A percentile compares a stretch with the other conserved stretches of the same genome.
These are phyloP conservation scores for Hirudo medicinalis DNA, from an alignment of 1,140 invertebrate species.

Conservation along the genomic window DNA sequence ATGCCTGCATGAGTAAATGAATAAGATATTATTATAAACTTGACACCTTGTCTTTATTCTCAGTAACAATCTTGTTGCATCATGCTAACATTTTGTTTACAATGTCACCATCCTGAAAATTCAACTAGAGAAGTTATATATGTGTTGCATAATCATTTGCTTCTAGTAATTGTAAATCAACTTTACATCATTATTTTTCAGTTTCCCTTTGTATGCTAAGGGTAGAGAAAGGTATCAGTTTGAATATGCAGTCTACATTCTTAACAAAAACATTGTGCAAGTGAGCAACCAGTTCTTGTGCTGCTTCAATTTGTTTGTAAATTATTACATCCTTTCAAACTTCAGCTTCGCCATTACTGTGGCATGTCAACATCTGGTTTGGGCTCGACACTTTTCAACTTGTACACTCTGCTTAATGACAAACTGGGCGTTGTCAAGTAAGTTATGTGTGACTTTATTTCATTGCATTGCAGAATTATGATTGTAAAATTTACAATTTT, in stretches of 20 bases:
- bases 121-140: too few species aligned
- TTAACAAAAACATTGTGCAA: slow-evolving; percentile 79
- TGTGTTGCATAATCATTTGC: too few species aligned
- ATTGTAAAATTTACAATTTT: background rate
- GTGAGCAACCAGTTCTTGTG: slow-evolving; percentile 25
- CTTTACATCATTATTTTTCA: slow-evolving; percentile 32
- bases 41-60: too few species aligned
- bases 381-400: slow-evolving; percentile 58
- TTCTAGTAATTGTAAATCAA: too few species aligned
- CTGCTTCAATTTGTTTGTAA: background rate
- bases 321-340: background rate
- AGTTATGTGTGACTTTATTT: slow-evolving; percentile 19
- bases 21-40: background rate
- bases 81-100: too few species aligned
- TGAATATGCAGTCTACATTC: slow-evolving; percentile 66
- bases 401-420: slow-evolving; percentile 49
- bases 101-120: too few species aligned
- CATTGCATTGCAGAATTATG: background rate
- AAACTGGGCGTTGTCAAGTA: slow-evolving; percentile 36
- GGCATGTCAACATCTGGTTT: slow-evolving; percentile 56
- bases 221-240: slow-evolving; percentile 60
- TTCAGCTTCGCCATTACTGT: slow-evolving; percentile 54
- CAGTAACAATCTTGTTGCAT: too few species aligned
- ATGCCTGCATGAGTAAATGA: background rate
- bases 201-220: slow-evolving; percentile 64